Evolutionary conservation across 2,888 invertebrate species (phyloP), one percentile per base, ranked within the genome.

Genomic region (Meiosimyza platycephala): DNA sequence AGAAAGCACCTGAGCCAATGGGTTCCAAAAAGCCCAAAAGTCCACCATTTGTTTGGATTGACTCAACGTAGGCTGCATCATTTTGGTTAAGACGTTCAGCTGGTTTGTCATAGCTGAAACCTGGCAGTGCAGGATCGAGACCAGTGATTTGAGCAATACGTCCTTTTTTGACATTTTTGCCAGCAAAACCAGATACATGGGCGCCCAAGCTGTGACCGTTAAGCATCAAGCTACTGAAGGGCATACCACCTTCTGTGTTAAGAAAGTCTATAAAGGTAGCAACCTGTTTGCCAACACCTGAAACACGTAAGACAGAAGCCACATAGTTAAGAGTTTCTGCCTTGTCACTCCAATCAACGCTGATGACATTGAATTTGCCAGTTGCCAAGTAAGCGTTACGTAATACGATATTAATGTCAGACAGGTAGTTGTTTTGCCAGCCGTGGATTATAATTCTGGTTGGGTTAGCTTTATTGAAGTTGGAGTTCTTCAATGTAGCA

Each of bases 181-280:
- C 90, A n/a, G 90, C 89, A 69, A 88, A 89, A 0, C 90, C 90
- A 15, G 89, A 89, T 1, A 89, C 89, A 77, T 90, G 90, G 2
- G 90, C 90, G 0, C 90, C 90, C 55, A 90, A 85, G 70, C 90
- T 90, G 75, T 90, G 90, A 0, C 90, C 90, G 51, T 90, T 89
- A 2, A 80, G 18, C 88, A 88, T 81, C 88, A 90, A 74, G 86
- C 83, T 0, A 88, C 88, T 6, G 88, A 87, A 50, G 86, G 83
- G 15, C 85, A 86, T 1, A 88, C 89, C 33, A 88, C 89, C 79
- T 85, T 85, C 1, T 87, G 88, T 1, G 88, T 89, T 76, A 88
- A 90, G 79, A 57, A 78, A 80, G 64, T 82, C 80, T 65, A 82
- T 73, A 59, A 81, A 76, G 13, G 48, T 51, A 1, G 80, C 82